Conservation (phyloP, 2,113 vertebrate genomes). For the Xenotilapia caudafasciata region DNA sequence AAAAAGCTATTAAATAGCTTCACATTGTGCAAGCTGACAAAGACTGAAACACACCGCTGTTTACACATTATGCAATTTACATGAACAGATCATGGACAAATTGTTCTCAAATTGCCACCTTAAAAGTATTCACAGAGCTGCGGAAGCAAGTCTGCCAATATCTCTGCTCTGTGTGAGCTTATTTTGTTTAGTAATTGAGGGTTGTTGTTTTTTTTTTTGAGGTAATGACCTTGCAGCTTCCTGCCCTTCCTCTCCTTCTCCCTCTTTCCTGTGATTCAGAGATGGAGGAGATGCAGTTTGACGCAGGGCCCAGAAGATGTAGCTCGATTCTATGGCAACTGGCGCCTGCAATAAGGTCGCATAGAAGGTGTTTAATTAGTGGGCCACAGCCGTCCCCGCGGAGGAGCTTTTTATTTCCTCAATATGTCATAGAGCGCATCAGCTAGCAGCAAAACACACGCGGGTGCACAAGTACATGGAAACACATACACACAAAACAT, state of each 20-base stretch:
- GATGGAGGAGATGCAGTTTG: slow-evolving; percentile 58
- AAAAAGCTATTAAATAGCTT: neutral
- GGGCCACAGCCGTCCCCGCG: slow-evolving; percentile 58
- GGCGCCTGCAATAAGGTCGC: slow-evolving; percentile 67
- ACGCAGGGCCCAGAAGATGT: slow-evolving; percentile 42
- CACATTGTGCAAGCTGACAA: neutral
- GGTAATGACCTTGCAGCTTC: slow-evolving; percentile 59
- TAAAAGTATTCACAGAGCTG: neutral
- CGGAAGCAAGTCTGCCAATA: slow-evolving; percentile 20
- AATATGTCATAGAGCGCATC: slow-evolving; percentile 72
- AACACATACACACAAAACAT: neutral
- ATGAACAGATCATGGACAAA: neutral
- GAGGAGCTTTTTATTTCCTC: slow-evolving; percentile 74
- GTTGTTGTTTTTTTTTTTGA: slow-evolving; percentile 41
- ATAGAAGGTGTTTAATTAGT: slow-evolving; percentile 77
- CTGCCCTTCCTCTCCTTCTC: neutral
- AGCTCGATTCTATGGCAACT: slow-evolving; percentile 61
- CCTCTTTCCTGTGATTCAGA: slow-evolving; percentile 33
- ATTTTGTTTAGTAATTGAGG: slow-evolving; percentile 39
- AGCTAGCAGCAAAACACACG: slow-evolving; percentile 3
- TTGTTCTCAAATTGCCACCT: neutral
- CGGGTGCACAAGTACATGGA: neutral
- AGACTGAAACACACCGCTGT: neutral
- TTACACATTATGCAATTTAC: neutral
- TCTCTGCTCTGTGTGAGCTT: slow-evolving; percentile 27